Base-by-base conservation (phyloP, 2,797 vertebrate species). In the Acrossocheilus fasciatus region DNA sequence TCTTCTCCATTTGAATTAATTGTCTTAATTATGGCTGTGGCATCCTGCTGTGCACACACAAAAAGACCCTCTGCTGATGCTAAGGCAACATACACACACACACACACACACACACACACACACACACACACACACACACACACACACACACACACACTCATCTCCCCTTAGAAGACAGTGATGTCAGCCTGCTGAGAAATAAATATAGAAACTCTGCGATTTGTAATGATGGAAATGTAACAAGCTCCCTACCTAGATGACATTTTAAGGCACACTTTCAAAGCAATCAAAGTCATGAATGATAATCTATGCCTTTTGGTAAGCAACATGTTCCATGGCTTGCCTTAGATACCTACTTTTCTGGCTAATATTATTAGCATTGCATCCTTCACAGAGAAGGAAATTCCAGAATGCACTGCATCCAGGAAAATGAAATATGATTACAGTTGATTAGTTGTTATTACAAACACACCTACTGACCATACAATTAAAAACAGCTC, bases 1-100 rank as follows among this genome's bases (percentile, higher is more conserved):
- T 90, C 88, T 76, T 90, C 88, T 83, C 83, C 62, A 57, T 90
- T 90, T 91, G 84, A 87, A 92, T 90, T 91, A 92, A 91, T 91
- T 92, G 90, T 90, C 91, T 91, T 91, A 93, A 92, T 93, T 91
- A 91, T 87, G 83, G 84, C 54, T 68, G 86, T 18, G 64, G 83
- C 86, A 68, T 89, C 91, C 91, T 76, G 76, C 86, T 85, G 88
- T 79, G 88, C 59, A 57, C 89, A 87, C 84, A 87, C 87, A 91
- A 79, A 87, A 86, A 87, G 47, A 30, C 72, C 83, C 77, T 81
- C 75, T 52, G 70, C 86, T 59, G 50, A 78, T 85, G 82, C 26
- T 18, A 45, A 87, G 41, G 66, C 50, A 69, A 81, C 59, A 76
- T 39, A 11, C 30, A 52, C 18, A 57, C 36, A 7, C 39, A 7